These are phyloP conservation scores for Virgularia gustaviana DNA, from an alignment of 92 coral and sea anemone genomes.

Conservation along the genomic window DNA sequence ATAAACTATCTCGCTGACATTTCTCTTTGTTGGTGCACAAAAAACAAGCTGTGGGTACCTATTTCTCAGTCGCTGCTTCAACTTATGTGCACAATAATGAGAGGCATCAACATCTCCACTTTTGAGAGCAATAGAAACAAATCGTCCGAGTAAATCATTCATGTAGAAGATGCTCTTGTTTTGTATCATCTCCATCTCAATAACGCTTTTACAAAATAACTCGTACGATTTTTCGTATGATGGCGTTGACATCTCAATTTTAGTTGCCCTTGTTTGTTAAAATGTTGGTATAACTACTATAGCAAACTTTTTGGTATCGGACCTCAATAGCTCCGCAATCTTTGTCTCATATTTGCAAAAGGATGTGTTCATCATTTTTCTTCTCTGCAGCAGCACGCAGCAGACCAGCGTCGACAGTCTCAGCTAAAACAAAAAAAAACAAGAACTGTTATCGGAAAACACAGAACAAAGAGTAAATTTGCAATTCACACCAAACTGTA, in stretches of 20 bases:
- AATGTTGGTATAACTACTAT: conserved; percentile 27
- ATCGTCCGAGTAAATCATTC: conserved; percentile 29
- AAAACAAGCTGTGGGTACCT: not conserved
- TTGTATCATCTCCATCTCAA: conserved; percentile 25
- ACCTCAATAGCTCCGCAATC: conserved; percentile 29
- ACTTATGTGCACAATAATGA: conserved; percentile 20
- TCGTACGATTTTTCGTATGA: conserved; percentile 22
- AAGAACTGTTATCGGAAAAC: too few relatives aligned
- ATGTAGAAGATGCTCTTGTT: conserved; percentile 13
- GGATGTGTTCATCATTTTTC: conserved; percentile 37
- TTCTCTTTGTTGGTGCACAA: not conserved
- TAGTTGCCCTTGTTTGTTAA: not conserved
- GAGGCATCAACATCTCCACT: conserved; percentile 34
- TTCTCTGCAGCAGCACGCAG: conserved; percentile 34
- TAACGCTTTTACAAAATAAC: conserved; percentile 31
- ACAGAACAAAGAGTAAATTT: too few relatives aligned
- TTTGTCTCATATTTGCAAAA: conserved; percentile 34
- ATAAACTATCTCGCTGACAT: not conserved
- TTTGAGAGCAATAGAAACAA: conserved; percentile 17
- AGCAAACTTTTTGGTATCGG: conserved; percentile 35
- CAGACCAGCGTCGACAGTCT: conserved; percentile 25
- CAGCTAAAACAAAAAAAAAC: conserved; percentile 18
- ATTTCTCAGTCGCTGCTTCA: conserved; percentile 28
- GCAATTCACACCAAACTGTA: not conserved
- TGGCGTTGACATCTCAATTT: conserved; percentile 9